phyloP scores from a whole-genome alignment of 37 sponge, comb jelly and placozoan species.

The Axinella damicornis region DNA sequence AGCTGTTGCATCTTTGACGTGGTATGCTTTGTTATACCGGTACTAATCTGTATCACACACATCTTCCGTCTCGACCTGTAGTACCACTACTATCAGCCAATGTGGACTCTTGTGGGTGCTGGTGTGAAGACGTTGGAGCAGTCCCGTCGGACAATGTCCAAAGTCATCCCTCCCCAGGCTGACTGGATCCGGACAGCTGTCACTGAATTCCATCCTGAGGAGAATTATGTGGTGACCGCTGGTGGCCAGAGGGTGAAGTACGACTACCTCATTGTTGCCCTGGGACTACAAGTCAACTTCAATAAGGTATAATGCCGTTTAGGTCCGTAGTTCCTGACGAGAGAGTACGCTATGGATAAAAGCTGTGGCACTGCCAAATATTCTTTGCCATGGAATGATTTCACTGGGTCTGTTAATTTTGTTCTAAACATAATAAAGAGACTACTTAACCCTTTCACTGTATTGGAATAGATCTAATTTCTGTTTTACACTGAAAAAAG shows the following conservation, averaged over 20 bases:
- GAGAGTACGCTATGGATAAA: no score
- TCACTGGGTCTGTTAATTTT: no score
- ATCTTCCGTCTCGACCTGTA: not conserved
- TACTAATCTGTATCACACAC: no score
- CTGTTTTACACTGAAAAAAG: no score
- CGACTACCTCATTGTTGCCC: slow-evolving; percentile 86
- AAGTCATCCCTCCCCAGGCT: slow-evolving; percentile 70
- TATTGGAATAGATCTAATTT: no score
- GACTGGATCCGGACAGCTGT: slow-evolving; percentile 60
- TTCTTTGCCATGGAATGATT: no score
- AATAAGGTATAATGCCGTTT: slow-evolving; percentile 50
- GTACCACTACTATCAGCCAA: slow-evolving; percentile 94
- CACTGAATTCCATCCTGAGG: slow-evolving; percentile 68
- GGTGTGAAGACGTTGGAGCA: slow-evolving; percentile 72
- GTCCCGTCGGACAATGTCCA: slow-evolving; percentile 44
- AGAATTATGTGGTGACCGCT: slow-evolving; percentile 62
- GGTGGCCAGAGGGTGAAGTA: slow-evolving; percentile 69
- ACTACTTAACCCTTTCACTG: no score
- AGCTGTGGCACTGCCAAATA: no score
- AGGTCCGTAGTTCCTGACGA: no score
- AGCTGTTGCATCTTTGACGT: no score
- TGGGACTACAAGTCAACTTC: slow-evolving; percentile 77
- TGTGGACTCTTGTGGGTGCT: slow-evolving; percentile 91
- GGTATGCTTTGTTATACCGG: no score
- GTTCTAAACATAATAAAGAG: no score